phyloP scores from a whole-genome alignment of 2,113 vertebrate species.

The Trematocara stigmaticum region DNA sequence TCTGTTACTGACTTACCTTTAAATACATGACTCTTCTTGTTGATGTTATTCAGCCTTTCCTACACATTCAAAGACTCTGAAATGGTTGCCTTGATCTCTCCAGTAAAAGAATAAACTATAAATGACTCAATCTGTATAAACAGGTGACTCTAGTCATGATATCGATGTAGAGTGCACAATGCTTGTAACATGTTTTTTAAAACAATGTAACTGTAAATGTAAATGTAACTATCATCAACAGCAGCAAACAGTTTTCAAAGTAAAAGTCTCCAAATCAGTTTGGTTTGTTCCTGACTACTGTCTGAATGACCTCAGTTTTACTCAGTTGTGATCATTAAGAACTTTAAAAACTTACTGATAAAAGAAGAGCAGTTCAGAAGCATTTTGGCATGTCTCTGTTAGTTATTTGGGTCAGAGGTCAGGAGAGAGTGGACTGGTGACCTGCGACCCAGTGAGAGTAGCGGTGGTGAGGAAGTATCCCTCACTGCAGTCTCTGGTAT shows the following conservation, averaged over 20 bases:
- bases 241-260: background rate
- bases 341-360: background rate
- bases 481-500: background rate
- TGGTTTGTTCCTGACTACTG: background rate
- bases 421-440: slow-evolving; percentile 80
- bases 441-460: slow-evolving; percentile 33
- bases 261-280: background rate
- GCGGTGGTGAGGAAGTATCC: slow-evolving; percentile 28
- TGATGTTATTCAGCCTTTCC: background rate
- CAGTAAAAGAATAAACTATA: background rate
- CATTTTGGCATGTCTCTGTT: background rate
- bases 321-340: background rate
- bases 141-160: background rate
- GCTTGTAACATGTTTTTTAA: background rate
- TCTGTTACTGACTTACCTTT: background rate
- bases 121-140: background rate
- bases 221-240: background rate
- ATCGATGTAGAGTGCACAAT: background rate
- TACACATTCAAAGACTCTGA: background rate
- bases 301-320: background rate
- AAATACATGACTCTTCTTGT: background rate
- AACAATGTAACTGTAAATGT: background rate
- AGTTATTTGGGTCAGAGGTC: slow-evolving; percentile 59
- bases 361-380: background rate
- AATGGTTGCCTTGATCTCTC: background rate